Conservation (phyloP, 2,797 vertebrate species). For the Micropoecilia bifurca region DNA sequence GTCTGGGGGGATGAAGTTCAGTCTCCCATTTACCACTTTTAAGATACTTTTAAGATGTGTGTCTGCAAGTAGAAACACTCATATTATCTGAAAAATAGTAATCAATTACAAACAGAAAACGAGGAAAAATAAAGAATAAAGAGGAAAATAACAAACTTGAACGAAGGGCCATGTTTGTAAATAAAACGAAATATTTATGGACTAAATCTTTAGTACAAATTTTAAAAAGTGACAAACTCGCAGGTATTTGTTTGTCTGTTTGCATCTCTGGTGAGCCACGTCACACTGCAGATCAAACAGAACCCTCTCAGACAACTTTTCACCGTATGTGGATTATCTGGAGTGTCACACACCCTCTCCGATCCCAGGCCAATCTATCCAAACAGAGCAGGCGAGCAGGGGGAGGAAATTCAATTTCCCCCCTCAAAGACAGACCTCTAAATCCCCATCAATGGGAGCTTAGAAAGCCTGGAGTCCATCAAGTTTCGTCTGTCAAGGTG, state of each 20-base stretch:
- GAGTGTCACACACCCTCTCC: constrained; percentile 73
- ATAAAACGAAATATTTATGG: neutral
- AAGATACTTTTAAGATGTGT: neutral
- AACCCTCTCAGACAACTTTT: constrained; percentile 65
- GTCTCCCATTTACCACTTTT: neutral
- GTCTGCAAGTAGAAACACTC: neutral
- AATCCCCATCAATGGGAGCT: constrained; percentile 81
- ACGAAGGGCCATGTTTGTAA: neutral
- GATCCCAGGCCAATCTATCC: constrained; percentile 71
- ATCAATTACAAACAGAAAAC: constrained; percentile 37
- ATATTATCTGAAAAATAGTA: constrained; percentile 15
- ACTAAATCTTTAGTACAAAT: constrained; percentile 14
- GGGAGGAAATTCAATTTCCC: constrained; percentile 78
- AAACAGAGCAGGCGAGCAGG: constrained; percentile 68
- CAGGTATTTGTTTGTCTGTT: neutral
- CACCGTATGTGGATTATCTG: constrained; percentile 63
- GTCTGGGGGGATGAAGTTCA: neutral
- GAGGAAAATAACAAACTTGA: neutral
- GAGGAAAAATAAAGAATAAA: constrained; percentile 8
- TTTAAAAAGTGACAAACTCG: constrained; percentile 27
- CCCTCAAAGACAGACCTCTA: constrained; percentile 76
- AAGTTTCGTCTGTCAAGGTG: constrained; percentile 79
- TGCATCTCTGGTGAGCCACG: constrained; percentile 58
- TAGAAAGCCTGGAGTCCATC: constrained; percentile 78
- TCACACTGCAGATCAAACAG: constrained; percentile 49